Conservation (phyloP, 2,888 invertebrate genomes). For the Resseliella maxima region DNA sequence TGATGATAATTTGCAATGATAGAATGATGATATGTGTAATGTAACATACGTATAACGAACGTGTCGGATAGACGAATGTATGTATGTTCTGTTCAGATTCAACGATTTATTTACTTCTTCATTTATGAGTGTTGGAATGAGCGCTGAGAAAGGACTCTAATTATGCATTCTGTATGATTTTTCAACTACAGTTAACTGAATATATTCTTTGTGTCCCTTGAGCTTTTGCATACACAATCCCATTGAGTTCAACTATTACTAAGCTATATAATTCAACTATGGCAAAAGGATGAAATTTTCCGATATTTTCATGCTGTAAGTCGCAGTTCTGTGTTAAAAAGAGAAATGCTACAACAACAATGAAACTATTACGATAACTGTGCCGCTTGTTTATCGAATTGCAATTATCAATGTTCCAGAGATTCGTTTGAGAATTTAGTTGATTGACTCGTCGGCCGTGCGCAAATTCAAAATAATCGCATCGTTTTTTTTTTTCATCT, state of each 20-base stretch:
- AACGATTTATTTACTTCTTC: neutral
- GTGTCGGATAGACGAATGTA: neutral
- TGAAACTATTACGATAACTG: neutral
- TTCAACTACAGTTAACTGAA: neutral
- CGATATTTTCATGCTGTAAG: neutral
- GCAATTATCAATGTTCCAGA: constrained; percentile 23
- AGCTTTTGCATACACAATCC: too few relatives aligned
- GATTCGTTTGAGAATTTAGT: constrained; percentile 16
- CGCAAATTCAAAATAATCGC: constrained; percentile 27
- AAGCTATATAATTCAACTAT: too few relatives aligned
- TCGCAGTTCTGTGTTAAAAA: neutral
- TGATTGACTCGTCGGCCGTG: constrained; percentile 37
- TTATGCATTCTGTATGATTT: neutral
- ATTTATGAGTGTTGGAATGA: too few relatives aligned
- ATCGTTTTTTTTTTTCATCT: neutral
- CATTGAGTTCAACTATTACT: too few relatives aligned
- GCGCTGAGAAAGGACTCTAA: neutral
- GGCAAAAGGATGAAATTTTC: neutral
- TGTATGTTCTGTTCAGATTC: neutral
- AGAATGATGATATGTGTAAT: constrained; percentile 11
- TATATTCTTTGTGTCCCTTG: too few relatives aligned
- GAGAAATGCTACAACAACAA: neutral
- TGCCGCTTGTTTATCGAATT: neutral
- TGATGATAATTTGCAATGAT: constrained; percentile 42
- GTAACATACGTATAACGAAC: neutral